Percentiles rank a stretch among this genome's conserved stretches.
These are phyloP conservation scores for Mercenaria mercenaria DNA, from an alignment of 1,140 invertebrate genomes.

Conservation along the genomic window DNA sequence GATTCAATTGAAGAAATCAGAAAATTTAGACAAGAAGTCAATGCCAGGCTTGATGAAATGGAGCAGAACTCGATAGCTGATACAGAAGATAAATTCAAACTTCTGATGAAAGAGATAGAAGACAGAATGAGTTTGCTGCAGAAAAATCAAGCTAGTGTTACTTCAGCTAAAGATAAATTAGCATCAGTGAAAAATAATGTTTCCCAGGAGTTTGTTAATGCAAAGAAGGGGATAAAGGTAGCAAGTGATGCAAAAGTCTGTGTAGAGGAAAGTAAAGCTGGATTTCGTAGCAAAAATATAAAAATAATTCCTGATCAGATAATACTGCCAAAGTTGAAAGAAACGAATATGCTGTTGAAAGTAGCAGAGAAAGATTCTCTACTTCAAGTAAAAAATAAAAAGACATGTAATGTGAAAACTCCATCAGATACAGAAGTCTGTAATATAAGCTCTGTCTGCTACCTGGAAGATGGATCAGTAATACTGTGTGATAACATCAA, in stretches of 20 bases:
- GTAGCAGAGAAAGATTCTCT: neutral
- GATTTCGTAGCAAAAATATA: neutral
- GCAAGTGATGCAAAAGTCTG: neutral
- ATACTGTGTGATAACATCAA: neutral
- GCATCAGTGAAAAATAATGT: neutral
- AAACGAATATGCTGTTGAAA: neutral
- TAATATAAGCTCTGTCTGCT: neutral
- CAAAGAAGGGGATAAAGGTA: neutral
- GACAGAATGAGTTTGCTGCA: neutral
- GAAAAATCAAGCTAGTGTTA: neutral
- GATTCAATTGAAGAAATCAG: neutral
- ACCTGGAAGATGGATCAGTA: neutral
- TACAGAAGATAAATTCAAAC: neutral
- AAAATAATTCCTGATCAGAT: too few species aligned
- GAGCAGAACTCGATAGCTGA: neutral
- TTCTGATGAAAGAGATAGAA: neutral
- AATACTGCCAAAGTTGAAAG: neutral
- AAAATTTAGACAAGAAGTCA: neutral
- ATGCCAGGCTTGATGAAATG: neutral
- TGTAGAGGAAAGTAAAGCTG: neutral
- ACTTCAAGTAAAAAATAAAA: neutral
- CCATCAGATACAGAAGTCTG: neutral
- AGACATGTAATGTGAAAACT: neutral
- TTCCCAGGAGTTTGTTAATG: neutral
- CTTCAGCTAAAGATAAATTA: neutral